Base-by-base conservation (phyloP, 2,113 vertebrate genomes). In the Caranx ignobilis region DNA sequence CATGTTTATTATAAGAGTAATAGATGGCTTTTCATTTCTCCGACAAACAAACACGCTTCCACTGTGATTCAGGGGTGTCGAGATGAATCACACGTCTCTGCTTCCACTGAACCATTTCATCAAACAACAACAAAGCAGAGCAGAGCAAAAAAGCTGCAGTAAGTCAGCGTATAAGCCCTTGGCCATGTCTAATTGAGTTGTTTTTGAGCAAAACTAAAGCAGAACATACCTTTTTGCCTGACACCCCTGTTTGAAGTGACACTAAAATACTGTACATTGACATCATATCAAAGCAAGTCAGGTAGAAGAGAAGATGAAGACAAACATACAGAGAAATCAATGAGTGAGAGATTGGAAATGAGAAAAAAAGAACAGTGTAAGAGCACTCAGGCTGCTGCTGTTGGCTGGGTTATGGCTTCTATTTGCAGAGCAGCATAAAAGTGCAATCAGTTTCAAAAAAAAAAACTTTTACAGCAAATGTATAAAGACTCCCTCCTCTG, bases 211-310 rank as follows among this genome's bases (percentile, higher is more conserved):
- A 77, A 75, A 64, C 85, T 71, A 84, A 88, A 87, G 77, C 55
- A 87, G 81, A 91, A 90, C 88, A 68, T 88, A 93, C 87, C 88
- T 93, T 89, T 89, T 81, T 67, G 73, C 79, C 76, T 87, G 81
- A 92, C 82, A 86, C 48, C 71, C 66, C 70, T 71, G 84, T 82
- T 86, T 86, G 74, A 90, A 79, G 82, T 86, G 52, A 86, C 50
- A 65, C 88, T 78, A 79, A 87, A 83, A 63, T 52, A 81, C 68
- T 83, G 84, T 65, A 75, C 74, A 77, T 5, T 69, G 67, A 72
- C 72, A 89, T 85, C 50, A 81, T 60, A 83, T 90, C 78, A 90
- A 90, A 86, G 71, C 47, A 60, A 80, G 72, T 87, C 60, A 63
- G 47, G 35, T 37, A 52, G 52, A 74, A 66, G 56, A 77, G 50